Conservation (phyloP, 2,797 vertebrate genomes). For the Euthynnus affinis region DNA sequence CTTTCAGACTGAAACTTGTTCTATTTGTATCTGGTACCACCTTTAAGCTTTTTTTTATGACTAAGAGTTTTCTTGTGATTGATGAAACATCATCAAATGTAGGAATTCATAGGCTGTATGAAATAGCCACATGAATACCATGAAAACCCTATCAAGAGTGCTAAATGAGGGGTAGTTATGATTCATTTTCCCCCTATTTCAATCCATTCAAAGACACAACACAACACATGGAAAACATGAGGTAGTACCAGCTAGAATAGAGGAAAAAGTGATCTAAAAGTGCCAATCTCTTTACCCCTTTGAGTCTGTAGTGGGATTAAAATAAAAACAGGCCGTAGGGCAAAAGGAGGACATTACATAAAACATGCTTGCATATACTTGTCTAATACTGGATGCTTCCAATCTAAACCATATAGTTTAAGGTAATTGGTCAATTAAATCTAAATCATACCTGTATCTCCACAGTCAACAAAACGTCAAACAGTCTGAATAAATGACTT, state of each 20-base stretch:
- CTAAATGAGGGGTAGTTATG: slow-evolving; percentile 5
- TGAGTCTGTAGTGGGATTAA: background rate
- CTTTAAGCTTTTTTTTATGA: slow-evolving; percentile 36
- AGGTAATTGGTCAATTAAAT: slow-evolving; percentile 15
- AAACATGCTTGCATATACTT: background rate
- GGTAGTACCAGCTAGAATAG: background rate
- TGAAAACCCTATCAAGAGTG: slow-evolving; percentile 5
- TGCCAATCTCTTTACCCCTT: too few relatives aligned
- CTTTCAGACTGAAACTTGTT: slow-evolving; percentile 65
- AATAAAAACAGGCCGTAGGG: background rate
- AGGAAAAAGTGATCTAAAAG: too few relatives aligned
- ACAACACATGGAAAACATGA: background rate
- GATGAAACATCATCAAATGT: slow-evolving; percentile 24
- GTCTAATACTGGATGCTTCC: slow-evolving; percentile 1
- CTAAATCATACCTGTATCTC: slow-evolving; percentile 22
- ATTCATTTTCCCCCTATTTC: background rate
- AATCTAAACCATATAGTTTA: slow-evolving; percentile 26
- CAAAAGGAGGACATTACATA: background rate
- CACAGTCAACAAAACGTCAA: slow-evolving; percentile 47
- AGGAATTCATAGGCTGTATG: background rate
- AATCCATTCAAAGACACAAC: background rate
- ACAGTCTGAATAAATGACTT: slow-evolving; percentile 39
- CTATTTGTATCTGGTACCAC: slow-evolving; percentile 30
- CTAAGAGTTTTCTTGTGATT: slow-evolving; percentile 33
- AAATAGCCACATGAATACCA: slow-evolving; percentile 1